phyloP scores from a whole-genome alignment of 2,113 vertebrate species.

The Campylorhamphus procurvoides region DNA sequence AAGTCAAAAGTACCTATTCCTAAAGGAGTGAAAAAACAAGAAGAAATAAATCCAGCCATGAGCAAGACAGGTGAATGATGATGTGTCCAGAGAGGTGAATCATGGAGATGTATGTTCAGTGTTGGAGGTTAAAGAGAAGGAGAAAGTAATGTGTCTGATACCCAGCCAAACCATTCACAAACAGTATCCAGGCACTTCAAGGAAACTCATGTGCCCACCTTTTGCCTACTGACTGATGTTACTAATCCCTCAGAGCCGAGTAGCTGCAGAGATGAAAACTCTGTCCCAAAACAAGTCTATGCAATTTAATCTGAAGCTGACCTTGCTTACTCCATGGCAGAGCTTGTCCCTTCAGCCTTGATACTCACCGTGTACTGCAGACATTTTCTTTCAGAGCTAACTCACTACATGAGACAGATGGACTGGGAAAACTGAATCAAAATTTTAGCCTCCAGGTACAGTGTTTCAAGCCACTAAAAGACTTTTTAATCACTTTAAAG shows the following conservation, averaged over 20 bases:
- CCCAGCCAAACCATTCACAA: neutral
- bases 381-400: neutral
- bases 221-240: neutral
- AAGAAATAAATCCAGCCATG: neutral
- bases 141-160: neutral
- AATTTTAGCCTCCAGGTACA: neutral
- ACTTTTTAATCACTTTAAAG: neutral
- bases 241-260: neutral
- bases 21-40: neutral
- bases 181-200: neutral
- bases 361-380: neutral
- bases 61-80: fast-evolving
- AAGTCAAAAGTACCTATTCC: neutral
- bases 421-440: neutral
- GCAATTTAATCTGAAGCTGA: neutral
- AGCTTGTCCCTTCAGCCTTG: neutral
- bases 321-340: neutral
- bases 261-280: neutral
- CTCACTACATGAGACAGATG: neutral
- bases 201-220: neutral
- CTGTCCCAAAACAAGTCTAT: neutral
- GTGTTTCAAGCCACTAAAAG: neutral
- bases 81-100: neutral
- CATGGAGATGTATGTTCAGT: neutral
- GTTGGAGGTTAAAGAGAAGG: neutral